A percentile compares a stretch with the other conserved stretches of the same genome.
phyloP scores from a whole-genome alignment of 2,113 vertebrate genomes.

The Pteruthius melanotis region DNA sequence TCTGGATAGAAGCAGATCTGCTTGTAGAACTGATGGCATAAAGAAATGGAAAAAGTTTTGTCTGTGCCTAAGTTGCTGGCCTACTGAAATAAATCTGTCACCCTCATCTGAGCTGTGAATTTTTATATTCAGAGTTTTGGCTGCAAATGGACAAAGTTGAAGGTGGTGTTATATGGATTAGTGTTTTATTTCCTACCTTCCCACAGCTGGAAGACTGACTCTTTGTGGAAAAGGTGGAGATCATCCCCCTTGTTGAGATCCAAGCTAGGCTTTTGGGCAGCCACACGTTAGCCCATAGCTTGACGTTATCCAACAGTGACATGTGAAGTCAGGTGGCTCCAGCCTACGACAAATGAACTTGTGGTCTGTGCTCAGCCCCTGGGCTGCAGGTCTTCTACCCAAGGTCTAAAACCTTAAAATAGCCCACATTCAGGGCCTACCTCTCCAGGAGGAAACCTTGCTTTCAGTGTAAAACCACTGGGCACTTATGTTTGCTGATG shows the following conservation, averaged over 20 bases:
- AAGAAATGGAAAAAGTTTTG: background rate
- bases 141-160: background rate
- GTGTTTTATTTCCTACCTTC: background rate
- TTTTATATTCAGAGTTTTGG: background rate
- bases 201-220: background rate
- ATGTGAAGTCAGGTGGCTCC: background rate
- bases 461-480: background rate
- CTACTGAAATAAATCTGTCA: background rate
- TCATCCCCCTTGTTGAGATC: background rate
- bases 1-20: background rate
- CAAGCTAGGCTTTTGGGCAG: background rate
- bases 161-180: background rate
- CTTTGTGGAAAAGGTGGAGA: background rate
- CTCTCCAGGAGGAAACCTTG: background rate
- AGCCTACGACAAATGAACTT: background rate
- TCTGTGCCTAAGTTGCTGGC: background rate
- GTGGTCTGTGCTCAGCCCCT: background rate
- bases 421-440: background rate
- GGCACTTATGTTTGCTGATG: background rate
- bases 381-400: background rate
- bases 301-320: fast-evolving
- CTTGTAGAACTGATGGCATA: background rate
- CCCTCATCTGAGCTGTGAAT: background rate
- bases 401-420: background rate
- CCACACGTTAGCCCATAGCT: background rate